Conservation (phyloP, 1,140 invertebrate species). For the Drosophila ogumai region DNA sequence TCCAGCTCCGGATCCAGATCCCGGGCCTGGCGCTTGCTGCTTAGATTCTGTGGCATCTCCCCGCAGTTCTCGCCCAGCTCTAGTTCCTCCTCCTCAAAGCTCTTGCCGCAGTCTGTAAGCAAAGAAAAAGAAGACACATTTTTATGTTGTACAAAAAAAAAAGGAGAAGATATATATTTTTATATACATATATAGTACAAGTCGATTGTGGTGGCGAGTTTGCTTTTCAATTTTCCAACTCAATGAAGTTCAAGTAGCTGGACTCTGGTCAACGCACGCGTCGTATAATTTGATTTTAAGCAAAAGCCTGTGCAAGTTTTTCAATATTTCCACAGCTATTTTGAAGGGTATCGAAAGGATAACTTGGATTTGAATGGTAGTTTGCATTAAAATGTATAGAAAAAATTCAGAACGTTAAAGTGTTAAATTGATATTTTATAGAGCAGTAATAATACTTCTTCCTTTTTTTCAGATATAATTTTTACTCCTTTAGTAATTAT, state of each 20-base stretch:
- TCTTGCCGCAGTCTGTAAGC: conserved; percentile 73
- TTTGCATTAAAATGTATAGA: not conserved
- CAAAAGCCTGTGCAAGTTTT: conserved; percentile 41
- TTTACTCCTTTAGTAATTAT: no score
- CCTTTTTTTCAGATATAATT: no score
- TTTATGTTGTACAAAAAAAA: conserved; percentile 32
- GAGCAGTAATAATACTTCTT: no score
- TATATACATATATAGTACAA: conserved; percentile 40
- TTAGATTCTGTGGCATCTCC: conserved; percentile 71
- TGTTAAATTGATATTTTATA: no score
- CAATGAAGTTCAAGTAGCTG: conserved; percentile 80
- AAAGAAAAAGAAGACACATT: conserved; percentile 21
- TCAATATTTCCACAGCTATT: conserved; percentile 47
- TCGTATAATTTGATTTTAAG: conserved; percentile 67
- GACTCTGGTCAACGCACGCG: conserved; percentile 47
- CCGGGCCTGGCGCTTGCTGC: conserved; percentile 66
- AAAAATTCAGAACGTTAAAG: not conserved
- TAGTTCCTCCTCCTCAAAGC: conserved; percentile 64
- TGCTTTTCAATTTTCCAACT: conserved; percentile 84
- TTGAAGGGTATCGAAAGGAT: conserved; percentile 25
- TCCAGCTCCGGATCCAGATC: conserved; percentile 56
- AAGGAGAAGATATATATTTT: conserved; percentile 28
- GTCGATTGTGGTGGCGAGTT: conserved; percentile 45
- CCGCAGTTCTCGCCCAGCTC: conserved; percentile 37
- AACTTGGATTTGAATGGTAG: not conserved